Evolutionary conservation across 2,888 invertebrate genomes (phyloP).

Genomic region (Apomyelois bistriatella): DNA sequence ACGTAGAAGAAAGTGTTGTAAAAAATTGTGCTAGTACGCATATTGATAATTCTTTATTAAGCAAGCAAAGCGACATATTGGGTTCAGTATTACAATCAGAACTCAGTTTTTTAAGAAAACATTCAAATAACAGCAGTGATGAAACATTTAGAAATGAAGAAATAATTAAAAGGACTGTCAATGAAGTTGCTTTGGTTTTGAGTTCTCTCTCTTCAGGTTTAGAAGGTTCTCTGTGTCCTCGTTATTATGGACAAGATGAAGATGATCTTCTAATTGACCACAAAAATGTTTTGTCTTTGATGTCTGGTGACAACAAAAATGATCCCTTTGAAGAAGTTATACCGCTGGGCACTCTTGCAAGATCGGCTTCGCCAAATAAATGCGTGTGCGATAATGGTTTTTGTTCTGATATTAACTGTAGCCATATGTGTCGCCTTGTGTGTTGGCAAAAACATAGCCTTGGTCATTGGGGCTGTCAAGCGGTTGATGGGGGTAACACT

Average conservation of each 20-base stretch:
- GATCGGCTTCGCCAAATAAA: constrained; percentile 28
- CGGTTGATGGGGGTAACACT: constrained; percentile 33
- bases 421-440: constrained; percentile 39
- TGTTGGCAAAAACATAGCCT: constrained; percentile 52
- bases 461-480: constrained; percentile 45
- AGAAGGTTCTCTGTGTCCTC: constrained; percentile 40
- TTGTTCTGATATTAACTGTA: constrained; percentile 39
- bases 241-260: constrained; percentile 16
- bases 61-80: constrained; percentile 36
- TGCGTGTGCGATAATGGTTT: constrained; percentile 43
- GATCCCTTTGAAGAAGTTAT: constrained; percentile 15
- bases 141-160: constrained; percentile 15
- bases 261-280: constrained; percentile 13
- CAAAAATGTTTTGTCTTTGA: not conserved
- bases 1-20: constrained; percentile 35
- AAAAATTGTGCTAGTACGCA: constrained; percentile 34
- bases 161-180: constrained; percentile 25
- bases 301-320: constrained; percentile 13
- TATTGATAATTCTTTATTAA: constrained; percentile 27
- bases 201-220: constrained; percentile 39
- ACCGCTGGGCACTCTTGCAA: not conserved
- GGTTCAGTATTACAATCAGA: constrained; percentile 38
- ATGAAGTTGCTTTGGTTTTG: constrained; percentile 42
- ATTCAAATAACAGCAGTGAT: constrained; percentile 19
- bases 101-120: constrained; percentile 38